Base-by-base conservation (phyloP, 2,888 invertebrate genomes). In the Eristalis arbustorum region DNA sequence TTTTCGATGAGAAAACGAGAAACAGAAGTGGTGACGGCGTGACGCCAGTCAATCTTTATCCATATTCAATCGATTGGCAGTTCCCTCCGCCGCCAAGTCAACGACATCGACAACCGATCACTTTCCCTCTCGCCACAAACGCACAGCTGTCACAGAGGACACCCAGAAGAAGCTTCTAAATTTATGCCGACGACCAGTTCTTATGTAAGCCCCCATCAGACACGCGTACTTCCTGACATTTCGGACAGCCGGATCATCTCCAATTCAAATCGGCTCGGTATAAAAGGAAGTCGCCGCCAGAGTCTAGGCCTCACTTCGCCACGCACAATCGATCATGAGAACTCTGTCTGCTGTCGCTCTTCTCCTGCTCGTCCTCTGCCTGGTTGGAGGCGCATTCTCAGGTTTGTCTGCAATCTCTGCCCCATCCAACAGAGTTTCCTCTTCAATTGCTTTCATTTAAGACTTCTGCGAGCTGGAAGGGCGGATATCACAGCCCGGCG, bases 401-500 rank as follows among this genome's bases (percentile, higher is more conserved):
- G 73, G 73, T 73, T 23, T 3, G 3, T 25, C 14, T n/a, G 13
- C 14, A 23, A 14, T 13, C 3, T 49, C n/a, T n/a, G n/a, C 18
- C n/a, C 0, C 6, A 31, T n/a, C n/a, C n/a, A n/a, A 49, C 42
- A 42, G n/a, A n/a, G n/a, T n/a, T n/a, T 3, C 3, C n/a, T 3
- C 5, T n/a, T 2, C 18, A 18, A 18, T 18, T 49, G 0, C 8
- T n/a, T 71, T 49, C 42, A 18, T 64, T 34, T 4, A 25, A 73
- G 73, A 73, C 37, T 13, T 49, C 23, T 73, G 73, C 13, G 34
- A 63, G 14, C 11, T 73, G 14, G 34, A 63, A n/a, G 73, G 73
- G 11, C 31, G 40, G 8, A 56, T 56, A 34, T 63, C 49, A 0
- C 57, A 64, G 31, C 40, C 73, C 13, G 63, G 63, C 0, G 73